phyloP scores from a whole-genome alignment of 1,140 invertebrate species.

The Condylostylus longicornis region DNA sequence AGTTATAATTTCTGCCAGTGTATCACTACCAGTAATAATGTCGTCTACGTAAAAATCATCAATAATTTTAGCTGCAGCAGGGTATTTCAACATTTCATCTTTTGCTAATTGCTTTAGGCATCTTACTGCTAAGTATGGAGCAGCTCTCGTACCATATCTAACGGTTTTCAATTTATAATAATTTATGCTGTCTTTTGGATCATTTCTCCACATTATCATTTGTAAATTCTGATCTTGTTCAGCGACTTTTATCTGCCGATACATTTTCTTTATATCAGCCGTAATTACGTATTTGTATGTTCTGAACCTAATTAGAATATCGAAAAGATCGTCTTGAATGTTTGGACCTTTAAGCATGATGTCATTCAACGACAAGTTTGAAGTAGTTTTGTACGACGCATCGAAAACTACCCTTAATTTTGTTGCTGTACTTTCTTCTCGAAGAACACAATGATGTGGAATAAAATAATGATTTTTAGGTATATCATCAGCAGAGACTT shows the following conservation, averaged over 20 bases:
- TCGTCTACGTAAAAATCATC: conserved; percentile 31
- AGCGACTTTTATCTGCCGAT: conserved; percentile 15
- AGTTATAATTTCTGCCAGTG: conserved; percentile 15
- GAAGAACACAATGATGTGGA: not conserved
- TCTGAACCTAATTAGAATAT: conserved; percentile 24
- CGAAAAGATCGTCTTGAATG: conserved; percentile 23
- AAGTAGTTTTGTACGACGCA: conserved; percentile 9
- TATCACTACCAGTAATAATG: conserved; percentile 17
- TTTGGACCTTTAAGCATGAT: conserved; percentile 19
- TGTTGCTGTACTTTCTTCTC: not conserved
- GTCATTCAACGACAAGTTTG: conserved; percentile 17
- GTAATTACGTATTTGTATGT: conserved; percentile 14
- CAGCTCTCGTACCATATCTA: conserved; percentile 19
- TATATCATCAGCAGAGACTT: conserved; percentile 4
- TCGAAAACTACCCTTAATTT: conserved; percentile 16
- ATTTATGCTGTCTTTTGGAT: conserved; percentile 12
- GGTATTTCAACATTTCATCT: conserved; percentile 16
- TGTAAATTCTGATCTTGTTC: conserved; percentile 17
- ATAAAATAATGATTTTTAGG: not conserved
- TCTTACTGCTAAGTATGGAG: conserved; percentile 18
- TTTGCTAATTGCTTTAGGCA: conserved; percentile 20
- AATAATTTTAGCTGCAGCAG: conserved; percentile 13
- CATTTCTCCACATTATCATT: conserved; percentile 26
- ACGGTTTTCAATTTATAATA: conserved; percentile 21
- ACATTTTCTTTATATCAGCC: conserved; percentile 25